A percentile compares a stretch with the other conserved stretches of the same genome.
These are phyloP conservation scores for Aegotheles bennettii DNA, from an alignment of 2,113 vertebrate genomes.

Conservation along the genomic window DNA sequence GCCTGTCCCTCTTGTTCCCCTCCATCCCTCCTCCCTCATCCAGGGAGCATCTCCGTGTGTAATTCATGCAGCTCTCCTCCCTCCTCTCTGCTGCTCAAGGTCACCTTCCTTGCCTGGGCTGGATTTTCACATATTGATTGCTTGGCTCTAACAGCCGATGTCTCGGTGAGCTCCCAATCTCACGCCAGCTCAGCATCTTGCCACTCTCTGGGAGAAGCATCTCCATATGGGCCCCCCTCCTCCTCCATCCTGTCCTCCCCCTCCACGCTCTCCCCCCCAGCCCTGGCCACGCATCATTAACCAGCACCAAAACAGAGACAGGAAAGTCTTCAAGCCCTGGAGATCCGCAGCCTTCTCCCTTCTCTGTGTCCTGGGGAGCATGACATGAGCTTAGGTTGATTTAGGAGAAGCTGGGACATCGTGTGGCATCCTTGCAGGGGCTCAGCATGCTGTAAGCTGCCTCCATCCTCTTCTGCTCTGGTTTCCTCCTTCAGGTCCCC, in stretches of 20 bases:
- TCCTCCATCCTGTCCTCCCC: neutral
- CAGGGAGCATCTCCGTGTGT: neutral
- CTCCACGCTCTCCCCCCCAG: neutral
- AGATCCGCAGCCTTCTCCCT: neutral
- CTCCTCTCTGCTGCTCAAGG: neutral
- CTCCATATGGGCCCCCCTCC: conserved; percentile 9
- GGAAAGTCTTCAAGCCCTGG: neutral
- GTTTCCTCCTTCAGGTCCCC: neutral
- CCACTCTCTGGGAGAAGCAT: neutral
- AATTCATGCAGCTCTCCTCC: neutral
- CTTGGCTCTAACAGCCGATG: neutral
- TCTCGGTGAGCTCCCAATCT: neutral
- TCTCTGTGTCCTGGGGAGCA: neutral
- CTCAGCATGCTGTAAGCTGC: accelerated
- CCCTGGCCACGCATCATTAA: neutral
- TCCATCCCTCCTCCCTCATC: neutral
- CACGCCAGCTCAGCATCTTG: conserved; percentile 47
- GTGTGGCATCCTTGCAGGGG: neutral
- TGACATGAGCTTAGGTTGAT: neutral
- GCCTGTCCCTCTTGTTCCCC: neutral
- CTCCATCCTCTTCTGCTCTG: neutral
- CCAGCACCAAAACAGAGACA: neutral
- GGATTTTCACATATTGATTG: conserved; percentile 36
- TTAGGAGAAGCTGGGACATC: neutral
- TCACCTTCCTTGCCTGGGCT: conserved; percentile 42